Evolutionary conservation across 1,140 invertebrate genomes (phyloP).

Genomic region (Diabrotica undecimpunctata): DNA sequence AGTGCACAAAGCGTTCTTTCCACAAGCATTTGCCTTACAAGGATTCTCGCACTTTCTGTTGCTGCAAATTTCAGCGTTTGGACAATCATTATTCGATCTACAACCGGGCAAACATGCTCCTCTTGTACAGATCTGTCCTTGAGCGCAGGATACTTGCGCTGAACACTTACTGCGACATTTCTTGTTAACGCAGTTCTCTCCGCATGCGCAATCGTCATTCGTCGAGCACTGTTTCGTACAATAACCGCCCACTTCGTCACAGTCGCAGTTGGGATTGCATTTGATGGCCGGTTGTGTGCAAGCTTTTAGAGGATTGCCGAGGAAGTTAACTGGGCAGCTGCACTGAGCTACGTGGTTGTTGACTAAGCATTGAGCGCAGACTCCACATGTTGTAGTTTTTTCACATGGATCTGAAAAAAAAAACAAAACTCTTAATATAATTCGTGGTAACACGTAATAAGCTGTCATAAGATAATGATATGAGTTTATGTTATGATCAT

Average conservation of each 20-base stretch:
- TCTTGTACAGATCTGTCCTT: conserved; percentile 57
- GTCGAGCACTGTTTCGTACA: conserved; percentile 66
- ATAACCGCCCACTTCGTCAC: conserved; percentile 74
- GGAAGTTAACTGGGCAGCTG: conserved; percentile 73
- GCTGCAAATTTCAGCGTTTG: conserved; percentile 69
- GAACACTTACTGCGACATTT: conserved; percentile 64
- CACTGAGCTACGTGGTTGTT: conserved; percentile 80
- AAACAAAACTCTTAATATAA: conserved; percentile 8
- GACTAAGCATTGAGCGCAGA: conserved; percentile 78
- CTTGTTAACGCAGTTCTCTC: conserved; percentile 62
- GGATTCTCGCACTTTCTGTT: conserved; percentile 74
- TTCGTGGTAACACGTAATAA: too few relatives aligned
- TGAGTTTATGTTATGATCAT: too few relatives aligned
- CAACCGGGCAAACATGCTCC: conserved; percentile 71
- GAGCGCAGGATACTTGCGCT: conserved; percentile 43
- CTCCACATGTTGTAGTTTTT: conserved; percentile 63
- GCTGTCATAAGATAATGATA: too few relatives aligned
- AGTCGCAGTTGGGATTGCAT: conserved; percentile 67
- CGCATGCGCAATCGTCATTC: conserved; percentile 71
- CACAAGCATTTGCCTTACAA: conserved; percentile 65
- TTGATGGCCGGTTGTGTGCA: conserved; percentile 64
- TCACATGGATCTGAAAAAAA: conserved; percentile 70
- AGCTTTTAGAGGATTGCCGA: conserved; percentile 74
- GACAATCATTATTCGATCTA: conserved; percentile 74
- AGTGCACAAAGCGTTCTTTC: conserved; percentile 71